Conservation (phyloP, 2,797 vertebrate genomes). For the Myotis daubentonii region DNA sequence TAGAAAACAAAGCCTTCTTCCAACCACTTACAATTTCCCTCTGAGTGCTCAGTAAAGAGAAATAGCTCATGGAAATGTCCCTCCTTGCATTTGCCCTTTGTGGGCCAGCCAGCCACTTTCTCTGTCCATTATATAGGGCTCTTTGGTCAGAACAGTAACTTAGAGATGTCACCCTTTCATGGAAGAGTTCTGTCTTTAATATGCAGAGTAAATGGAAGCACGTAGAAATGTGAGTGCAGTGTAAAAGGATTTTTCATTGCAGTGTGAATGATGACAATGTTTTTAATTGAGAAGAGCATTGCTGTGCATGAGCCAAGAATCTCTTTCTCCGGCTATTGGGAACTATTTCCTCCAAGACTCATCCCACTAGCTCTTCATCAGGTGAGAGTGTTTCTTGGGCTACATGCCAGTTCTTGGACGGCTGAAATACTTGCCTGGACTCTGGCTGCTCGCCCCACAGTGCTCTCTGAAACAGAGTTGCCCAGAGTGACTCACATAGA, state of each 20-base stretch:
- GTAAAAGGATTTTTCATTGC: slow-evolving; percentile 37
- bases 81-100: background rate
- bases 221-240: slow-evolving; percentile 23
- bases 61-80: slow-evolving; percentile 30
- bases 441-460: slow-evolving; percentile 54
- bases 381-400: slow-evolving; percentile 77
- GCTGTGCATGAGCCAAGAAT: slow-evolving; percentile 67
- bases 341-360: slow-evolving; percentile 65
- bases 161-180: slow-evolving; percentile 36
- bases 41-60: slow-evolving; percentile 34
- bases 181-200: slow-evolving; percentile 40
- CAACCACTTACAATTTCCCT: slow-evolving; percentile 46
- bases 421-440: slow-evolving; percentile 66
- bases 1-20: slow-evolving; percentile 60
- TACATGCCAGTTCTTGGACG: slow-evolving; percentile 77
- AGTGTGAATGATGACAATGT: slow-evolving; percentile 66
- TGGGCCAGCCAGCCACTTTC: background rate
- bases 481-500: slow-evolving; percentile 73
- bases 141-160: background rate
- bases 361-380: slow-evolving; percentile 66
- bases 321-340: slow-evolving; percentile 54
- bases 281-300: slow-evolving; percentile 73
- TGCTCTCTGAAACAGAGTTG: slow-evolving; percentile 66
- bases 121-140: background rate
- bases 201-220: background rate